Base-by-base conservation (phyloP, 2,113 vertebrate species). In the Sebastes fasciatus region DNA sequence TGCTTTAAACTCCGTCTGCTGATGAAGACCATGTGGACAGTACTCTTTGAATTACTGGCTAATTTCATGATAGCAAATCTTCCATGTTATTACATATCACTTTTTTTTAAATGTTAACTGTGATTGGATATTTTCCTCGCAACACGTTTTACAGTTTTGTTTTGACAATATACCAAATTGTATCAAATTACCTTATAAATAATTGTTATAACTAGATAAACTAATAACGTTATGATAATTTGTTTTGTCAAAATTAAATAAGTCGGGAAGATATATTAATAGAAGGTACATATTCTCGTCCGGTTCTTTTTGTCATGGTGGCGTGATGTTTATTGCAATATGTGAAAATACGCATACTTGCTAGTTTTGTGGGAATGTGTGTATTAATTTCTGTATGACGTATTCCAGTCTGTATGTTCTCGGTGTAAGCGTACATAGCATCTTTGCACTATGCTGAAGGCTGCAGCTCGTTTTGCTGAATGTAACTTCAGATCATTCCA, bases 401-500 rank as follows among this genome's bases (percentile, higher is more conserved):
- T 79, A 26, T 45, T 63, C 40, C 8, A 21, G 13, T 46, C 26
- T 51, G 42, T 70, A 4, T 54, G 54, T 66, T 48, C 19, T 49
- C 21, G 60, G 0, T 77, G 40, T 66, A 16, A 58, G 60, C 75
- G 74, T 65, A 42, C 1, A 6, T 23, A 63, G 74, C 60, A 16
- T 65, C 57, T 79, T 78, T 91, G 90, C 89, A 92, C 89, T 78
- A 10, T 1, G 76, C 68, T 63, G 19, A 71, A 14, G 74, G 80
- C 83, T 60, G 84, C 10, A 13, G 48, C 61, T 77, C 9, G 0
- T 64, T 67, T 1, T 40, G 72, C 77, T 87, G 89, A 91, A 90
- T 89, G 89, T 89, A 88, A 87, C 84, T 84, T 91, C 54, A 46
- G 2, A 69, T 55, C 91, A 92, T 92, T 93, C 91, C 91, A 60